These are phyloP conservation scores for Propsilocerus akamusi DNA, from an alignment of 1,140 invertebrate genomes.

Conservation along the genomic window DNA sequence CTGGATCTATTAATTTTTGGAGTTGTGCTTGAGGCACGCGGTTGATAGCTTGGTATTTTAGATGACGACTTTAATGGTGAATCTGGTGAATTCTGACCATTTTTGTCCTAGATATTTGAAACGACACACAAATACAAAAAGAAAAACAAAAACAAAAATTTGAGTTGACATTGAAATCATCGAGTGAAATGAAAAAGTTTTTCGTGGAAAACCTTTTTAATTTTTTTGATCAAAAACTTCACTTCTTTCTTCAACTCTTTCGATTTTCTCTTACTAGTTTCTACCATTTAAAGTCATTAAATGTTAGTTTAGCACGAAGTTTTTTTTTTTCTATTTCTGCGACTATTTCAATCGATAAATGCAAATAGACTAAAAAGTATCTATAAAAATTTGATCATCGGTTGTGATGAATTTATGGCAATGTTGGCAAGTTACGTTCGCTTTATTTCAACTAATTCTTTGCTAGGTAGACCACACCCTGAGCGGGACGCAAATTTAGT, in stretches of 20 bases:
- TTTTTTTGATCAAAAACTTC: background rate
- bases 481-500: slow-evolving; percentile 2
- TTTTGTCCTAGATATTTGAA: slow-evolving; percentile 16
- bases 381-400: no score
- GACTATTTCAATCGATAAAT: background rate
- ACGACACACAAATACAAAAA: background rate
- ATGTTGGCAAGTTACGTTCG: no score
- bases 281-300: background rate
- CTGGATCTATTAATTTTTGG: slow-evolving; percentile 22
- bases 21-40: slow-evolving; percentile 22
- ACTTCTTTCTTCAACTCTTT: background rate
- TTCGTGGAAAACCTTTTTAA: background rate
- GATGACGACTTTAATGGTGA: slow-evolving; percentile 24
- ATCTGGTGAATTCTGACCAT: slow-evolving; percentile 22
- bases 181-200: no score
- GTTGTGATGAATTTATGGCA: no score
- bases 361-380: background rate
- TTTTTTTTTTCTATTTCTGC: background rate
- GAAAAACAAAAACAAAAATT: no score
- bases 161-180: no score
- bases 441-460: no score
- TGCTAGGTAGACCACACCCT: no score
- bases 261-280: background rate
- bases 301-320: background rate
- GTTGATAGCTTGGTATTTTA: slow-evolving; percentile 18